Conservation (phyloP, 23 tunicate genomes). For the Trididemnum miniatum region DNA sequence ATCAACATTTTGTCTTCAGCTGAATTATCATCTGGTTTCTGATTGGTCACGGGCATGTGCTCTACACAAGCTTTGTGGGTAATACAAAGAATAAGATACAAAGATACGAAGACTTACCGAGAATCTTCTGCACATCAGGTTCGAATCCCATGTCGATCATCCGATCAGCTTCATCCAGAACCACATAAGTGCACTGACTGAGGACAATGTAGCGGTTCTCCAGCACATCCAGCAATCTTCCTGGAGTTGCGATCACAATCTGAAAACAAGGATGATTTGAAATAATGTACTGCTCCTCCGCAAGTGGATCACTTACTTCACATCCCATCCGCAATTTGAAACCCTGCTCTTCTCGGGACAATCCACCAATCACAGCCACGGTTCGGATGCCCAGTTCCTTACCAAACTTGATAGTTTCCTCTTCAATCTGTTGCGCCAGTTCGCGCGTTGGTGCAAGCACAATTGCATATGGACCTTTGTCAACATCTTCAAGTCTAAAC, state of each 20-base stretch:
- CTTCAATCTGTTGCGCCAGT: conserved; percentile 97
- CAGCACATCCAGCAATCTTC: conserved; percentile 90
- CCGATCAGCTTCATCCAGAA: conserved; percentile 97
- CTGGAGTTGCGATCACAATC: conserved; percentile 99
- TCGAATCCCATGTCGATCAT: conserved; percentile 99
- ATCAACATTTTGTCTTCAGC: conserved; percentile 76
- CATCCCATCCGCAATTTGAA: conserved; percentile 98
- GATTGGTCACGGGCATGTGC: conserved; percentile 99
- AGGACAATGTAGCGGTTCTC: conserved; percentile 95
- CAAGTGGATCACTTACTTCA: conserved; percentile 77
- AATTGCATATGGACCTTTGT: conserved; percentile 98
- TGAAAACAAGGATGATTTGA: conserved; percentile 7
- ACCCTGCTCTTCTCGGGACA: conserved; percentile 93
- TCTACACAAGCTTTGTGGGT: no score
- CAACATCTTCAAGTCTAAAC: conserved; percentile 92
- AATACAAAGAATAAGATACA: no score
- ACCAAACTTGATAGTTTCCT: conserved; percentile 93
- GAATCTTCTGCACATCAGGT: conserved; percentile 90
- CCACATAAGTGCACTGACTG: conserved; percentile 97
- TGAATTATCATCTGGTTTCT: conserved; percentile 83
- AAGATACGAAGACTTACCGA: conserved; percentile 35
- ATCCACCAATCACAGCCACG: conserved; percentile 97
- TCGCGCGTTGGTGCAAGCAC: conserved; percentile 98
- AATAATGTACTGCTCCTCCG: no score
- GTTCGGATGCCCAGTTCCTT: conserved; percentile 88